A percentile compares a stretch with the other conserved stretches of the same genome.
These are phyloP conservation scores for Tenebrio molitor DNA, from an alignment of 1,140 invertebrate species.

Conservation along the genomic window DNA sequence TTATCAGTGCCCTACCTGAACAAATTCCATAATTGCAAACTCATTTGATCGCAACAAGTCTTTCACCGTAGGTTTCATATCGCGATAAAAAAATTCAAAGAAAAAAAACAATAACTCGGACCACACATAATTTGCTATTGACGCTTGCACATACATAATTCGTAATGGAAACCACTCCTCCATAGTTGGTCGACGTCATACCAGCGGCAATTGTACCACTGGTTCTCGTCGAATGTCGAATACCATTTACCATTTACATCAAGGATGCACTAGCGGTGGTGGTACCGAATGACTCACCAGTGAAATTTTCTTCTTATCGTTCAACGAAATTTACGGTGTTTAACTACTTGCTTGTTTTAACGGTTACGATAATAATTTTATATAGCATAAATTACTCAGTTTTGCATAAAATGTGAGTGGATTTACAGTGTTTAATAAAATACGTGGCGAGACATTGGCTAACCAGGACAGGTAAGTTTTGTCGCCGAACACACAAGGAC, in stretches of 20 bases:
- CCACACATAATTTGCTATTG: too few relatives aligned
- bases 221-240: neutral
- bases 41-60: too few relatives aligned
- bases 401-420: slow-evolving; percentile 25
- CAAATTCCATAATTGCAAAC: too few relatives aligned
- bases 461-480: slow-evolving; percentile 6
- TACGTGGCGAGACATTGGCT: neutral
- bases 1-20: too few relatives aligned
- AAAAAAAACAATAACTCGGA: too few relatives aligned
- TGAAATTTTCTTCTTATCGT: neutral
- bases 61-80: too few relatives aligned
- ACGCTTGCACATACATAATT: too few relatives aligned
- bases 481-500: neutral
- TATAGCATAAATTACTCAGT: slow-evolving; percentile 2
- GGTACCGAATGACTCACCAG: neutral
- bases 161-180: neutral
- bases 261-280: neutral
- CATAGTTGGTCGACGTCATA: neutral
- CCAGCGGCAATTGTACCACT: neutral
- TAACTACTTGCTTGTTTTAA: neutral
- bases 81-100: too few relatives aligned
- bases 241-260: slow-evolving; percentile 2
- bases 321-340: slow-evolving; percentile 17
- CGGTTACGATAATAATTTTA: neutral
- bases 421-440: neutral